Base-by-base conservation (phyloP, 2,888 invertebrate species). In the Agonopterix subpropinquella region DNA sequence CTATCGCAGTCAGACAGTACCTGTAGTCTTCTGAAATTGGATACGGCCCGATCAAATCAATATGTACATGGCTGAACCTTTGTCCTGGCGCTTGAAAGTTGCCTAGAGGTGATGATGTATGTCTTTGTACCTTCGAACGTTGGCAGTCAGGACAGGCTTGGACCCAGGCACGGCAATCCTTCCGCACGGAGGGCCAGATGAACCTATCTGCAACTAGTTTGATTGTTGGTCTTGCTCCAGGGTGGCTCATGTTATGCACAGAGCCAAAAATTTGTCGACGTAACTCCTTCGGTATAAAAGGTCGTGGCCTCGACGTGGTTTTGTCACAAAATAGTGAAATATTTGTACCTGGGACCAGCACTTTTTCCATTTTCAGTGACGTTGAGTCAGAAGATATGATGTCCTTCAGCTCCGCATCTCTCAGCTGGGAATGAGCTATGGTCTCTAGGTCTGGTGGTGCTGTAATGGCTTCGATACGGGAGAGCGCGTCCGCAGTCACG, bases 131-230 rank as follows among this genome's bases (percentile, higher is more conserved):
- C 47, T 81, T 81, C 0, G 55, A 41, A 2, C 55, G 53, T 47
- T 81, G 80, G 43, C 78, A 80, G 1, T 51, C 41, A 4, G 62
- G 41, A 47, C 76, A 77, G 1, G 53, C 43, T 3, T 55, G 57
- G 1, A 67, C 56, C 77, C 74, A 79, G 0, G 53, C 42, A 0
- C 62, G 47, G 46, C 65, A 68, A 45, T 81, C 73, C 7, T 51
- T 54, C 1, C 67, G 61, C 0, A 80, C 18, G 18, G 18, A 18
- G 18, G 18, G 18, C 18, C 18, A 18, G 4, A 18, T 18, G 18
- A 18, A 18, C 0, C 72, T 58, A 28, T 70, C 43, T 0, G 66
- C 45, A 0, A 80, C 57, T 1, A 78, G 28, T 8, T 44, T 48
- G 0, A 56, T 44, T 28, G 45, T 53, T 36, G 45, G 45, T 0